These are phyloP conservation scores for Celastrina argiolus DNA, from an alignment of 2,888 invertebrate genomes.

Conservation along the genomic window DNA sequence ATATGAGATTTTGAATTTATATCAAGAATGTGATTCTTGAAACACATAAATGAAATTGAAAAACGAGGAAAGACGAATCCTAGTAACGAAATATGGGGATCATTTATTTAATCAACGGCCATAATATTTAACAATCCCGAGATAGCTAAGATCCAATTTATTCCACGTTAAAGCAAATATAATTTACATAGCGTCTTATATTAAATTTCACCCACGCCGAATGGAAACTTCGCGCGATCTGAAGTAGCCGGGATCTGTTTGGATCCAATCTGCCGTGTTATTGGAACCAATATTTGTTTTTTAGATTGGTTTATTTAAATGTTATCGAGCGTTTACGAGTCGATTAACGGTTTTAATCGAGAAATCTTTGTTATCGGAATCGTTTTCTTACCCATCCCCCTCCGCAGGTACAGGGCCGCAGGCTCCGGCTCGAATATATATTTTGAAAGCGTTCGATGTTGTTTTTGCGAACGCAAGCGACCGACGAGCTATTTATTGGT, in stretches of 20 bases:
- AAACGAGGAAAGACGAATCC: not conserved
- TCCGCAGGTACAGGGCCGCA: not conserved
- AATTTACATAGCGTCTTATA: conserved; percentile 25
- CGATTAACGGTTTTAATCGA: conserved; percentile 19
- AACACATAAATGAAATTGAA: too few species aligned
- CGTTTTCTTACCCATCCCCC: not conserved
- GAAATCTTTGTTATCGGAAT: conserved; percentile 18
- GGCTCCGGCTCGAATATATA: not conserved
- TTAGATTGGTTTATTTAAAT: conserved; percentile 26
- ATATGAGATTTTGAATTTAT: too few species aligned
- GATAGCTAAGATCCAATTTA: conserved; percentile 23
- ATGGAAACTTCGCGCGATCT: conserved; percentile 23
- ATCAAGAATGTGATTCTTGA: too few species aligned
- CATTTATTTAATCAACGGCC: conserved; percentile 20
- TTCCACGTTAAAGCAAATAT: conserved; percentile 21
- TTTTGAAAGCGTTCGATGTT: not conserved
- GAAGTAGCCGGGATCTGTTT: conserved; percentile 23
- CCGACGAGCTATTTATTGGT: conserved; percentile 11
- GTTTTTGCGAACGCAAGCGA: not conserved
- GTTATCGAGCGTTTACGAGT: conserved; percentile 22
- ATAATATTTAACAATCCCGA: conserved; percentile 22
- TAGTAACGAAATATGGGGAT: not conserved
- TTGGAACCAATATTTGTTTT: conserved; percentile 25
- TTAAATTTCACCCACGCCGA: conserved; percentile 22
- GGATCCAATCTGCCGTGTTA: conserved; percentile 25